phyloP scores from a whole-genome alignment of 2,113 vertebrate genomes.

The Epinephelus fuscoguttatus region DNA sequence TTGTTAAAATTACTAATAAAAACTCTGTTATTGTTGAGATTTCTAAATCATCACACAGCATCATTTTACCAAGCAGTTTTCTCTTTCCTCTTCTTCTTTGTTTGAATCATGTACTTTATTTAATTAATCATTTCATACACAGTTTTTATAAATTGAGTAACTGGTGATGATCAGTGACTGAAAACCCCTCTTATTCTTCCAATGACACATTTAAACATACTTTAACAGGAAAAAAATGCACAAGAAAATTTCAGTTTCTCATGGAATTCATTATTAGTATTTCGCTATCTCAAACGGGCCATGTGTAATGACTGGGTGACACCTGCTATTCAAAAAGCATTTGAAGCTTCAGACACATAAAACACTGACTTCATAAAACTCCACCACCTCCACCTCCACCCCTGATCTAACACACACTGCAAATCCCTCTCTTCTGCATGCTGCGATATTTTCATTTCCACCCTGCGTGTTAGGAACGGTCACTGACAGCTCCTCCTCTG shows the following conservation, averaged over 20 bases:
- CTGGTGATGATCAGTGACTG: neutral
- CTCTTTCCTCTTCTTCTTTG: neutral
- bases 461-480: neutral
- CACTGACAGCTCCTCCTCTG: slow-evolving; percentile 33
- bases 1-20: neutral
- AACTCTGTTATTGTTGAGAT: neutral
- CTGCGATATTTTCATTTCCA: neutral
- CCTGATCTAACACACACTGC: neutral
- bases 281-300: neutral
- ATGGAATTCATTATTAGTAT: neutral
- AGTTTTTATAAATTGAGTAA: neutral
- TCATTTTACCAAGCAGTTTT: neutral
- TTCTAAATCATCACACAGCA: neutral
- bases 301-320: neutral
- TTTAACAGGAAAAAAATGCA: no score
- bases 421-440: neutral
- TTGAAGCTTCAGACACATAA: neutral
- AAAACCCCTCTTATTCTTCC: neutral
- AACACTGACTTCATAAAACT: neutral
- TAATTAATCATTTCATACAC: neutral
- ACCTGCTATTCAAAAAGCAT: neutral
- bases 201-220: neutral
- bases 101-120: neutral
- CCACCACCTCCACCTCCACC: neutral
- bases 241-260: neutral